Base-by-base conservation (phyloP, 2,113 vertebrate species). In the Salvelinus namaycush region DNA sequence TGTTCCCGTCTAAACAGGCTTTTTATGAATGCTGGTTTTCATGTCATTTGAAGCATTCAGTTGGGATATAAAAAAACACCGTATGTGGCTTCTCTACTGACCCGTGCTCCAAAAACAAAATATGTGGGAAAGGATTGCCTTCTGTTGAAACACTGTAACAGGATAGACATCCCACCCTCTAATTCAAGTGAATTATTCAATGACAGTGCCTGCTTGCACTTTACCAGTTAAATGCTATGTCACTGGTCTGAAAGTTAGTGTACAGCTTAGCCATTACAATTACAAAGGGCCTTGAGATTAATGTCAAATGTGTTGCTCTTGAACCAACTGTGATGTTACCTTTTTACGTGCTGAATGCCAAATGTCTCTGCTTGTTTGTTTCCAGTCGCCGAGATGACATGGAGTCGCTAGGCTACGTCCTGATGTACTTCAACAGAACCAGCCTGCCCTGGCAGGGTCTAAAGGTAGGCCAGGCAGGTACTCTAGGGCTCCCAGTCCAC, bases 391-490 rank as follows among this genome's bases (percentile, higher is more conserved):
- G 98, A 85, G 98, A 99, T 93, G 97, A 99, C 90, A 99, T 99
- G 98, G 98, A 99, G 89, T 99, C 98, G 78, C 93, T 99, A 96
- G 97, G 98, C 91, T 99, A 99, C 76, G 98, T 99, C 91, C 95
- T 99, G 94, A 99, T 99, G 98, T 99, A 99, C 92, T 99, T 99
- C 93, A 99, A 99, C 96, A 97, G 98, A 97, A 99, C 98, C 93
- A 99, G 97, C 90, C 94, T 99, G 86, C 97, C 98, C 7, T 99
- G 98, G 98, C 97, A 99, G 91, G 98, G 98, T 87, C 86, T 99
- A 84, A 99, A 99, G 97, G 98, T 99, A 95, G 69, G 89, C 82
- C 78, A 22, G 76, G 77, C 75, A 82, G 76, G 73, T 62, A 72
- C 72, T 74, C 49, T 65, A 76, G 59, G 69, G 66, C 65, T 73